Conservation (phyloP, 2,797 vertebrate genomes). For the Gephyroberyx darwinii region DNA sequence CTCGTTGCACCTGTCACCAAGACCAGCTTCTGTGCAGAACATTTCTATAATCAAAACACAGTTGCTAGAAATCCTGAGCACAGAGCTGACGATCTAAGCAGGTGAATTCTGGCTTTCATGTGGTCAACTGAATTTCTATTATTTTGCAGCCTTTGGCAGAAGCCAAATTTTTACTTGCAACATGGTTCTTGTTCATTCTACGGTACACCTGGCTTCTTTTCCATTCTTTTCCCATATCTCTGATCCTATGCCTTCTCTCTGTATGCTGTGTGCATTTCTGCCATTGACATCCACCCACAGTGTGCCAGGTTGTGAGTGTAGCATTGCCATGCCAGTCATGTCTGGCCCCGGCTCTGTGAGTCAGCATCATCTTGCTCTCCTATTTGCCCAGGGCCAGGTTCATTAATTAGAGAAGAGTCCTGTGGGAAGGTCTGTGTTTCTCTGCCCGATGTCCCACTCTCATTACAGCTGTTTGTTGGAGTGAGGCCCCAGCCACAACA, state of each 20-base stretch:
- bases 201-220: slow-evolving; percentile 46
- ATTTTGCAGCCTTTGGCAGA: slow-evolving; percentile 28
- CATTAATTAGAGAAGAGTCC: slow-evolving; percentile 84
- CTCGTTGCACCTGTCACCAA: slow-evolving; percentile 38
- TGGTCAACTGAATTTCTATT: slow-evolving; percentile 33
- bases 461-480: slow-evolving; percentile 79
- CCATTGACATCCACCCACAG: slow-evolving; percentile 41
- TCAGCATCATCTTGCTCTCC: slow-evolving; percentile 74
- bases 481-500: slow-evolving; percentile 64
- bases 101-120: slow-evolving; percentile 42
- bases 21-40: slow-evolving; percentile 1
- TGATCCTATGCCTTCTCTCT: slow-evolving; percentile 41
- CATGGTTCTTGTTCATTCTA: slow-evolving; percentile 28
- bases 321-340: slow-evolving; percentile 76
- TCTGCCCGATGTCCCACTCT: slow-evolving; percentile 75
- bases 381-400: slow-evolving; percentile 81
- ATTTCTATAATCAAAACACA: slow-evolving; percentile 35
- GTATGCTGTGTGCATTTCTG: slow-evolving; percentile 9
- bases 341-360: slow-evolving; percentile 65
- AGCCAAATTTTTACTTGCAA: slow-evolving; percentile 40
- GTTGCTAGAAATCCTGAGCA: slow-evolving; percentile 18
- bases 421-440: slow-evolving; percentile 75
- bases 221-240: slow-evolving; percentile 31
- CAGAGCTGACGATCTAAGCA: slow-evolving; percentile 16
- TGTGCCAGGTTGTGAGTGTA: slow-evolving; percentile 46